Base-by-base conservation (phyloP, 2,888 invertebrate species). In the Blera fallax region DNA sequence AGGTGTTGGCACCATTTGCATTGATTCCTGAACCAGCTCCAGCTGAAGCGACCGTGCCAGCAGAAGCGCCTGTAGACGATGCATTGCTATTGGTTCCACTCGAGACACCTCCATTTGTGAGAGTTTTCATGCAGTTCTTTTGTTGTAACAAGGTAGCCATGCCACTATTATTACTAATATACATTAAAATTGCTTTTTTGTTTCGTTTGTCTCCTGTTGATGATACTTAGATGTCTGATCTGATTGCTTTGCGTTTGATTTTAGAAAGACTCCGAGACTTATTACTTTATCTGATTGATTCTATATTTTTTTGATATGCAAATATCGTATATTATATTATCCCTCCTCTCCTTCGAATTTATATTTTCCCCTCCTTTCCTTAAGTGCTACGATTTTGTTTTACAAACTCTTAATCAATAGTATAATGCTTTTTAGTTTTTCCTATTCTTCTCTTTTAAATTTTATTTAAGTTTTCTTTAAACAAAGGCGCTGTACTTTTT, bases 101-200 rank as follows among this genome's bases (percentile, higher is more conserved):
- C 4, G 73, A 73, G 37, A 73, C 80, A 80, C 87, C 87, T 90
- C 95, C 95, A 93, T 95, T 95, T 88, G 94, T 94, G 89, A 96
- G 93, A 90, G 95, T 94, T 93, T 96, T 95, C 92, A 96, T 94
- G 93, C 96, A 95, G 94, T 96, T 96, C 92, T 96, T 95, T 92
- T 96, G 96, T 92, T 96, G 96, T 92, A 96, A 94, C 93, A 95
- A 95, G 92, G 96, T 96, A 93, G 96, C 96, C 96, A 96, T 96
- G 88, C 89, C 90, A 90, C 88, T 89, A 87, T 88, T 89, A 88
- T 89, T 90, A 89, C 89, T 89, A 88, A 89, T 89, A 88, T 89
- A 89, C 89, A 90, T 89, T 89, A 80, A 85, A 80, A 67, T 62
- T 72, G 60, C 48, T 76, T 70, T 52, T 4, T 72, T 62, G 56